phyloP scores from a whole-genome alignment of 2,888 invertebrate genomes.

The Ceramica pisi region DNA sequence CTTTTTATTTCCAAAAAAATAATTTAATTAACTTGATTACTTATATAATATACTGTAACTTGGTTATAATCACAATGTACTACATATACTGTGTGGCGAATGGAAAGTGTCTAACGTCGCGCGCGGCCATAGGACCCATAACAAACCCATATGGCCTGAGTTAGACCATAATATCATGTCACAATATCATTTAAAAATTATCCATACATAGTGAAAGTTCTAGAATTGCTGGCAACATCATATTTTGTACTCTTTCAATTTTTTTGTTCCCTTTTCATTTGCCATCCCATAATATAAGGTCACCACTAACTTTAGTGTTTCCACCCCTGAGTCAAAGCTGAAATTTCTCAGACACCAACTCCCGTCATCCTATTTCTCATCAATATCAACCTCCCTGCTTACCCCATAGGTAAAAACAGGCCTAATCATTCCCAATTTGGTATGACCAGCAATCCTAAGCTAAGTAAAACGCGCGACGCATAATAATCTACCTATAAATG shows the following conservation, averaged over 20 bases:
- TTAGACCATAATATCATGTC: slow-evolving; percentile 52
- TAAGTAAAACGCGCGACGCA: slow-evolving; percentile 56
- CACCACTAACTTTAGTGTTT: too few relatives aligned
- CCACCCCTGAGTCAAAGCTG: too few relatives aligned
- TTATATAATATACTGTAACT: slow-evolving; percentile 72
- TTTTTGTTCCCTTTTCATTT: slow-evolving; percentile 15
- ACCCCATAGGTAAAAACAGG: background rate
- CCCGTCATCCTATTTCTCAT: background rate
- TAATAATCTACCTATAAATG: slow-evolving; percentile 52
- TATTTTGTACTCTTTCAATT: slow-evolving; percentile 17
- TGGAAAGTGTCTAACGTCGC: slow-evolving; percentile 70
- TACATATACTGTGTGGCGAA: slow-evolving; percentile 70
- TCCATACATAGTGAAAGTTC: slow-evolving; percentile 45
- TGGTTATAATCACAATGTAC: slow-evolving; percentile 72
- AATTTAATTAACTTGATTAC: slow-evolving; percentile 80
- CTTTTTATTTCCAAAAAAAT: slow-evolving; percentile 76
- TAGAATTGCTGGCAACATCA: slow-evolving; percentile 38
- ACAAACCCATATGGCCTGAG: slow-evolving; percentile 16
- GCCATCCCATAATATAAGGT: too few relatives aligned
- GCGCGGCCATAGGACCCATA: slow-evolving; percentile 47
- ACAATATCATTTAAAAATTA: slow-evolving; percentile 62
- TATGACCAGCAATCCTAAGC: slow-evolving; percentile 30
- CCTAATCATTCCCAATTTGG: background rate
- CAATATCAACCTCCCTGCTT: slow-evolving; percentile 5
- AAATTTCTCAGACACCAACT: background rate